These are phyloP conservation scores for Clostera curtula DNA, from an alignment of 2,888 invertebrate genomes.

Conservation along the genomic window DNA sequence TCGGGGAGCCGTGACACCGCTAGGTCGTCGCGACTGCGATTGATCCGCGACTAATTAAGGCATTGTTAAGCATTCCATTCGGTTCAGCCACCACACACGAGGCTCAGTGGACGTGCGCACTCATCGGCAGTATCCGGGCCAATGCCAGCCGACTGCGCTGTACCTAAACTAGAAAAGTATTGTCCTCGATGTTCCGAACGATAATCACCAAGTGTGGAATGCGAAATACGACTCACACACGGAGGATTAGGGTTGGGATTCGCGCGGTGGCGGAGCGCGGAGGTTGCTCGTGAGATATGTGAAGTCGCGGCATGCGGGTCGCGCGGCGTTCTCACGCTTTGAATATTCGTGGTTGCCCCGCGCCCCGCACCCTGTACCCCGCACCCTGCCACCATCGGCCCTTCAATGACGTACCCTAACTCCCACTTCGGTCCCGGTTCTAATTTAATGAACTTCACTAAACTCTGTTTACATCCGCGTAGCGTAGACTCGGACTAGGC, in stretches of 20 bases:
- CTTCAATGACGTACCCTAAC: conserved; percentile 64
- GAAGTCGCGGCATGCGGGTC: conserved; percentile 74
- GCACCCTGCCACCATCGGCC: conserved; percentile 43
- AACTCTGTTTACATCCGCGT: conserved; percentile 56
- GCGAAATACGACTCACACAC: conserved; percentile 40
- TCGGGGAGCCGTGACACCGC: conserved; percentile 9
- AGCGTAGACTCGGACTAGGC: no score
- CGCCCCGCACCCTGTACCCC: conserved; percentile 22
- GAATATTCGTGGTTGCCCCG: conserved; percentile 69
- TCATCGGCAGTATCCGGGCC: conserved; percentile 69
- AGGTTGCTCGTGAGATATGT: conserved; percentile 74
- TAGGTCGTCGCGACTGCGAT: conserved; percentile 4
- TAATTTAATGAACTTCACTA: conserved; percentile 65
- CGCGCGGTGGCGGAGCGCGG: conserved; percentile 28
- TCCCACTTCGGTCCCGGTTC: conserved; percentile 53
- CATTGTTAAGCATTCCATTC: no score
- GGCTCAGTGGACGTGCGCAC: conserved; percentile 55
- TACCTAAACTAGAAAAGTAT: conserved; percentile 74
- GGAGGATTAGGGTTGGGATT: conserved; percentile 39
- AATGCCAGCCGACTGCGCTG: conserved; percentile 62
- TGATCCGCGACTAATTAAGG: conserved; percentile 6
- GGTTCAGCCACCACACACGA: no score
- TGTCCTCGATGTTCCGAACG: conserved; percentile 72
- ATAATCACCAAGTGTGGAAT: conserved; percentile 46
- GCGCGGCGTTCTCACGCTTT: conserved; percentile 74